Evolutionary conservation across 2,797 vertebrate genomes (phyloP).

Genomic region (Calcarius lapponicus): DNA sequence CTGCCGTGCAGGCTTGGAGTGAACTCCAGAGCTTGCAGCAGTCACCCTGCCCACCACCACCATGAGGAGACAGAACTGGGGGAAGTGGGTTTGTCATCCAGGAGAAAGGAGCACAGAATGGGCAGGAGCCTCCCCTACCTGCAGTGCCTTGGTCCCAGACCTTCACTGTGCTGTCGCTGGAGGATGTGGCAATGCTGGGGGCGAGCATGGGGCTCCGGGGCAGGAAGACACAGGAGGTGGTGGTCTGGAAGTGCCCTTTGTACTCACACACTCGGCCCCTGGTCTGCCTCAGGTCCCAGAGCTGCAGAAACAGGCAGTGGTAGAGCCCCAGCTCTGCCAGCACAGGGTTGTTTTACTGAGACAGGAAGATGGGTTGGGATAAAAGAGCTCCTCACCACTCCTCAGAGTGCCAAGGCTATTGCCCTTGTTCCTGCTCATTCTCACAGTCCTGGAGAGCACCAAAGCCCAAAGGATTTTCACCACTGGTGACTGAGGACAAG

Average conservation of each 20-base stretch:
- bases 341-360: accelerated
- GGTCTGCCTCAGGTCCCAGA: constrained; percentile 94
- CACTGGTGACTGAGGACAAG: accelerated
- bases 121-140: constrained; percentile 75
- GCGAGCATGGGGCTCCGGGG: constrained; percentile 64
- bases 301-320: constrained; percentile 70
- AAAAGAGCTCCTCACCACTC: neutral
- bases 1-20: neutral
- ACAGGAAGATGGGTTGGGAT: neutral
- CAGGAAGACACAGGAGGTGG: constrained; percentile 88
- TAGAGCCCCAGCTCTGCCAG: neutral
- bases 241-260: constrained; percentile 88
- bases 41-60: neutral
- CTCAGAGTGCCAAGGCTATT: neutral
- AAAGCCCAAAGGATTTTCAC: neutral
- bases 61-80: neutral
- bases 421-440: neutral
- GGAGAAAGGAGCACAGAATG: accelerated
- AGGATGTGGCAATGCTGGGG: constrained; percentile 85
- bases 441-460: neutral
- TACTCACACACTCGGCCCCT: constrained; percentile 87
- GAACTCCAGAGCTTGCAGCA: neutral
- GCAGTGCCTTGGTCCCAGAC: constrained; percentile 90
- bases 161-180: constrained; percentile 88
- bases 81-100: neutral